Percentiles rank a stretch among this genome's conserved stretches.
Evolutionary conservation across 1,140 invertebrate species (phyloP).

Genomic region (Lucilia cuprina): DNA sequence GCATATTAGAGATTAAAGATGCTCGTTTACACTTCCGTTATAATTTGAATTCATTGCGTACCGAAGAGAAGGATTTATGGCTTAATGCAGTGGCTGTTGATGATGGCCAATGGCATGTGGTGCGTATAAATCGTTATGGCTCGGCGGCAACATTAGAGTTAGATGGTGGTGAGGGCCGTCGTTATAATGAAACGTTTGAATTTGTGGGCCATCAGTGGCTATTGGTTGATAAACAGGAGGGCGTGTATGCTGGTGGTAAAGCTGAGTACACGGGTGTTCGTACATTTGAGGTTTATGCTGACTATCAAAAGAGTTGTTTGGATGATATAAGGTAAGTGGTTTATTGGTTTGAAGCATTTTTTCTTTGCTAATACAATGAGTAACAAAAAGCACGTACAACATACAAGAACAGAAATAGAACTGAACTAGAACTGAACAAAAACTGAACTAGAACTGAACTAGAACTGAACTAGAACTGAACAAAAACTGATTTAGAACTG

Average conservation of each 20-base stretch:
- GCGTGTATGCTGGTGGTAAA: slow-evolving; percentile 93
- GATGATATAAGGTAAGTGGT: slow-evolving; percentile 71
- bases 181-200: slow-evolving; percentile 93
- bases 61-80: slow-evolving; percentile 90
- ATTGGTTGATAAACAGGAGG: slow-evolving; percentile 91
- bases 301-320: slow-evolving; percentile 83
- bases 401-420: too few species aligned
- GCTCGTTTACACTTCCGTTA: slow-evolving; percentile 89
- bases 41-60: slow-evolving; percentile 89
- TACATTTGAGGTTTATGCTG: slow-evolving; percentile 93
- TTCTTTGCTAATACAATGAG: background rate
- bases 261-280: slow-evolving; percentile 92
- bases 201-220: slow-evolving; percentile 92
- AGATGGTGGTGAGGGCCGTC: slow-evolving; percentile 92
- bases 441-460: too few species aligned
- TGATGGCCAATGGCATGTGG: slow-evolving; percentile 97
- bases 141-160: slow-evolving; percentile 92
- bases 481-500: too few species aligned
- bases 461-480: too few species aligned
- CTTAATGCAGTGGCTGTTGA: slow-evolving; percentile 88
- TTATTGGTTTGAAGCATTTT: background rate
- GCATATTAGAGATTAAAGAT: slow-evolving; percentile 93
- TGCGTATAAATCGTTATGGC: slow-evolving; percentile 86
- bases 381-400: background rate
- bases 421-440: too few species aligned